Evolutionary conservation across 2,113 vertebrate genomes (phyloP).

Genomic region (Cephalopterus ornatus): DNA sequence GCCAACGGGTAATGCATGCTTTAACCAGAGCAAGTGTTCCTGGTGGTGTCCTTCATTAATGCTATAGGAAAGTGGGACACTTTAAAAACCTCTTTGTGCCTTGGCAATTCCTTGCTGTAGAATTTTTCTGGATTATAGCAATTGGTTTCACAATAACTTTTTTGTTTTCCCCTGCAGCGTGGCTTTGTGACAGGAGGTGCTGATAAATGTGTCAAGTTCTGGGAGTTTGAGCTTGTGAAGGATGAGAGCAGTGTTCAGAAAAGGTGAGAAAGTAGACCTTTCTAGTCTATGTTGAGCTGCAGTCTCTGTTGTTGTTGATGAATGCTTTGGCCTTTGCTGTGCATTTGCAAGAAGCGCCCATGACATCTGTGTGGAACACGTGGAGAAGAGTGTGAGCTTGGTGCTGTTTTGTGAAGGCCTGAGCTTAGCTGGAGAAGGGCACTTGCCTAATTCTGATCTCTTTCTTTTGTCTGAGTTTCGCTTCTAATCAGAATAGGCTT

Average conservation of each 20-base stretch:
- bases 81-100: neutral
- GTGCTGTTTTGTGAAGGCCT: neutral
- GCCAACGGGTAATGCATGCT: fast-evolving
- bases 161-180: slow-evolving; percentile 71
- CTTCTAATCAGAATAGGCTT: neutral
- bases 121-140: neutral
- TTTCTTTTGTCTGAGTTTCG: neutral
- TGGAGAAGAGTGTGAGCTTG: neutral
- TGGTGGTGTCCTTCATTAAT: neutral
- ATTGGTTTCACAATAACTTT: neutral
- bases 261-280: slow-evolving; percentile 73
- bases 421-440: neutral
- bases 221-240: slow-evolving; percentile 96
- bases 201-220: slow-evolving; percentile 95
- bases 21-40: neutral
- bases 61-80: neutral
- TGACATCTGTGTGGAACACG: fast-evolving
- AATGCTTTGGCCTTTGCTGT: neutral
- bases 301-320: fast-evolving
- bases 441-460: neutral
- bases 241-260: slow-evolving; percentile 79
- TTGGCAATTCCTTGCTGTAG: neutral
- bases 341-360: neutral
- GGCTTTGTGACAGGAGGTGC: slow-evolving; percentile 92
- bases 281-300: neutral